Conservation (phyloP, 2,113 vertebrate genomes). For the Amphiprion ocellaris region DNA sequence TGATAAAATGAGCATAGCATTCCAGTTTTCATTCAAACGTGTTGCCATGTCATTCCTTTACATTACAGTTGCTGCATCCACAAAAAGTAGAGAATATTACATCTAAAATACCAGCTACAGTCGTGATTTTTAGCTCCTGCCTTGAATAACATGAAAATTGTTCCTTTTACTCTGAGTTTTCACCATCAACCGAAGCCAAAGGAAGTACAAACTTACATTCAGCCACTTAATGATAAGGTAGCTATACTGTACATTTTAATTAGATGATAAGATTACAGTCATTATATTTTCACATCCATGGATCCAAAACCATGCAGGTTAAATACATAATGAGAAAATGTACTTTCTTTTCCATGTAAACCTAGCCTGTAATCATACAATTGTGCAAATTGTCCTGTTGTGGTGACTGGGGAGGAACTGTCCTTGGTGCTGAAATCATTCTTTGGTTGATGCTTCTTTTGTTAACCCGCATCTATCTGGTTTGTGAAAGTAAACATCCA, state of each 20-base stretch:
- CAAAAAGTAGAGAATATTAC: background rate
- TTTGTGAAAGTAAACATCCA: background rate
- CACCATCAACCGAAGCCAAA: background rate
- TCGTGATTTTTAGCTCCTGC: no score
- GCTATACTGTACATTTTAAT: no score
- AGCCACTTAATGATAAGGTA: background rate
- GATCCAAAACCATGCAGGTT: background rate
- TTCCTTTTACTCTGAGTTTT: no score
- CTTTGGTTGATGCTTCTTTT: background rate
- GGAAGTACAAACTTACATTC: background rate
- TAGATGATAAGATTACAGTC: no score
- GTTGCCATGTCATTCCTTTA: background rate
- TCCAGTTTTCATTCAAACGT: background rate
- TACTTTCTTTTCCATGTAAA: background rate
- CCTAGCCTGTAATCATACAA: background rate
- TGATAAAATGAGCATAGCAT: background rate
- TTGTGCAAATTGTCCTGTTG: background rate
- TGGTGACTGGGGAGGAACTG: background rate
- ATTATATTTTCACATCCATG: background rate
- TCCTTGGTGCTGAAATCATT: background rate
- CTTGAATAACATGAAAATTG: no score
- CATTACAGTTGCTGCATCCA: background rate
- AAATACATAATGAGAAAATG: background rate
- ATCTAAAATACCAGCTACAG: no score
- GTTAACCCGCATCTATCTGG: background rate